Base-by-base conservation (phyloP, 2,888 invertebrate species). In the Aphrophora alni region DNA sequence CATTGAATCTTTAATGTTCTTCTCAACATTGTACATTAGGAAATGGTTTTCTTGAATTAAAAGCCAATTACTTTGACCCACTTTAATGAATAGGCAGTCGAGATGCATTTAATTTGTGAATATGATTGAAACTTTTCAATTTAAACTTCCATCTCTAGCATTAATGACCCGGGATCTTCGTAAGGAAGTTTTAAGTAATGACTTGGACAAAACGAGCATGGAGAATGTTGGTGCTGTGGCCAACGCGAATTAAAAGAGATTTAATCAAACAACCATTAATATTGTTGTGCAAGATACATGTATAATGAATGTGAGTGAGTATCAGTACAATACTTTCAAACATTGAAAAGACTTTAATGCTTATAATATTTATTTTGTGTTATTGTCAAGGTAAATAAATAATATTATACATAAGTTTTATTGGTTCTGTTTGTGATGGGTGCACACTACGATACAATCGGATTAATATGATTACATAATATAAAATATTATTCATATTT, bases 121-220 rank as follows among this genome's bases (percentile, higher is more conserved):
- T 59, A 59, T 21, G 59, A 59, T 59, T 59, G 59, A 59, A 59
- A 59, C 21, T 59, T 59, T 59, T 59, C 59, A 59, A 59, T 59
- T 59, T 21, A 21, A 21, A 59, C 5, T 21, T 5, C 44, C 7
- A 59, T 59, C 21, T 59, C 59, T 59, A 5, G 3, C 21, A 59
- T 21, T 59, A 59, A 59, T 59, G 59, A 21, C 59, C 21, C 21
- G 1, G 14, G 21, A 33, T 33, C 33, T 33, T 33, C 5, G 33
- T 33, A 33, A 3, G 33, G 33, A 59, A 5, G 44, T 44, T 59
- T 21, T n/a, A 14, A 1, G n/a, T 21, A 59, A 59, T 59, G 59
- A 59, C 59, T 59, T 8, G 59, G 21, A 5, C 44, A 44, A 44
- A 44, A 44, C 12, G 44, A 44, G 44, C 44, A 12, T 44, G 8